phyloP scores from a whole-genome alignment of 2,113 vertebrate genomes.

The Heterochromis multidens region DNA sequence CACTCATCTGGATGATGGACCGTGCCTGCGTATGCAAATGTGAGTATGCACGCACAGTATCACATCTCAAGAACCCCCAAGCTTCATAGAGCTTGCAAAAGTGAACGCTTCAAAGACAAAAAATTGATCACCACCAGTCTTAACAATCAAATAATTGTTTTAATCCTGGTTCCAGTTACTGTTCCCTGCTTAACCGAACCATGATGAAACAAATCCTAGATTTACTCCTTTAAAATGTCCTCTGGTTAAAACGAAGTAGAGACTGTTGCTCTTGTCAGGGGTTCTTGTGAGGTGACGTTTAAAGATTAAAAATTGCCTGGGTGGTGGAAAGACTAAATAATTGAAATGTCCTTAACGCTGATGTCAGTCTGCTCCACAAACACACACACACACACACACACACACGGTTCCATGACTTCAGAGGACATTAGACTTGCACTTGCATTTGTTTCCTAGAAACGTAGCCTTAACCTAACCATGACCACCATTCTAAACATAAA shows the following conservation, averaged over 20 bases:
- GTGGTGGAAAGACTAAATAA: neutral
- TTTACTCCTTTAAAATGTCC: neutral
- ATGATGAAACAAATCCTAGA: neutral
- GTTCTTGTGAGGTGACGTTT: neutral
- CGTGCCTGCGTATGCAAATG: slow-evolving; percentile 95
- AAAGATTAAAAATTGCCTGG: neutral
- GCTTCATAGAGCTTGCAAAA: neutral
- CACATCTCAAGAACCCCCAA: neutral
- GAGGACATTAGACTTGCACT: neutral
- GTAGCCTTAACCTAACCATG: neutral
- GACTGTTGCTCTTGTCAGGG: neutral
- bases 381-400: neutral
- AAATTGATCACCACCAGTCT: no score
- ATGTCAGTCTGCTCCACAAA: neutral
- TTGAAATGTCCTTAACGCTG: neutral
- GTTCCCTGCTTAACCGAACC: neutral
- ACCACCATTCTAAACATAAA: neutral
- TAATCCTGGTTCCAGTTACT: neutral
- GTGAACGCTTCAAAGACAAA: neutral
- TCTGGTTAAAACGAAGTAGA: neutral
- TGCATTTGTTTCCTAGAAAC: neutral
- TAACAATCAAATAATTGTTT: neutral
- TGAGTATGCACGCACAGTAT: slow-evolving; percentile 69
- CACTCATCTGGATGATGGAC: slow-evolving; percentile 99
- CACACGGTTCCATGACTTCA: neutral